A percentile compares a stretch with the other conserved stretches of the same genome.
Evolutionary conservation across 2,888 invertebrate genomes (phyloP).

Genomic region (Apotomis turbidana): DNA sequence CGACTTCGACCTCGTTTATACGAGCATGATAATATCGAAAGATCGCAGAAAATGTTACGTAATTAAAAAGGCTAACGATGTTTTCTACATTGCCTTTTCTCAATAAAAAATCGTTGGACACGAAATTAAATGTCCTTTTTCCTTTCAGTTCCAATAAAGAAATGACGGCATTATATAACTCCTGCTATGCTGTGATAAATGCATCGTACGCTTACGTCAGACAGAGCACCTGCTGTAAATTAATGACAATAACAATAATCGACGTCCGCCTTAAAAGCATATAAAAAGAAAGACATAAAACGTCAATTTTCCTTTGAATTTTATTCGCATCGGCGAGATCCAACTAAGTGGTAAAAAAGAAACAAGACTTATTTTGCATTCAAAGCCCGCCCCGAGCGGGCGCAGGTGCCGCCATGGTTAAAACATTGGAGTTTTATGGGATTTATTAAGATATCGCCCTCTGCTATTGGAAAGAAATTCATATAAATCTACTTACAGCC

Average conservation of each 20-base stretch:
- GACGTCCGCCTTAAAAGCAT: conserved; percentile 48
- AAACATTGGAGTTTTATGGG: conserved; percentile 81
- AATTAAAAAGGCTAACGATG: not conserved
- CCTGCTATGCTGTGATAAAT: conserved; percentile 25
- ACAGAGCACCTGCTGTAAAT: conserved; percentile 39
- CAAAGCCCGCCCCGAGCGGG: conserved; percentile 74
- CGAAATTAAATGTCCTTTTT: not conserved
- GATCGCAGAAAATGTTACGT: conserved; percentile 10
- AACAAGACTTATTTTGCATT: conserved; percentile 82
- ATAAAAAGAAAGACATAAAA: conserved; percentile 63
- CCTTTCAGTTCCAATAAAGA: not conserved
- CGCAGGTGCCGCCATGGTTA: conserved; percentile 78
- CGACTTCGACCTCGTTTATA: conserved; percentile 18
- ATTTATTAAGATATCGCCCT: conserved; percentile 80
- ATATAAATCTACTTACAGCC: conserved; percentile 51
- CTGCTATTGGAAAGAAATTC: conserved; percentile 72
- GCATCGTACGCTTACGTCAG: conserved; percentile 19
- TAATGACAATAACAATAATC: conserved; percentile 48
- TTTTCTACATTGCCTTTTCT: not conserved
- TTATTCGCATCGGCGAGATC: conserved; percentile 72
- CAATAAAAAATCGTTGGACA: not conserved
- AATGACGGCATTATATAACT: conserved; percentile 9
- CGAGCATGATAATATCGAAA: not conserved
- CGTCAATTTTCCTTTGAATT: conserved; percentile 74
- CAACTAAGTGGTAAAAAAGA: conserved; percentile 81